Conservation (phyloP, 1,140 invertebrate species). For the Tetraneura akinire region DNA sequence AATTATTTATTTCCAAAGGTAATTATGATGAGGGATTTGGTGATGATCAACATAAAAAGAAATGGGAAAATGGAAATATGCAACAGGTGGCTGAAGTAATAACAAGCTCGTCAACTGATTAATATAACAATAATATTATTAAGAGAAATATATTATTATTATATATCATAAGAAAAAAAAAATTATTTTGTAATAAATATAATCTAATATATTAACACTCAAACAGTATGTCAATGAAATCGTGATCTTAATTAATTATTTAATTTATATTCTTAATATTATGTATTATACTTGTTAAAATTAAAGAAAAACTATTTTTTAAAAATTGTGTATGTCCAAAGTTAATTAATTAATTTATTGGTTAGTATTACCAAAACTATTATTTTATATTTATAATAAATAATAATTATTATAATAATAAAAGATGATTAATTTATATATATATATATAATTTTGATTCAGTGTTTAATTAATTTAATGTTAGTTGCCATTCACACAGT, state of each 20-base stretch:
- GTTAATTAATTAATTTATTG: conserved; percentile 25
- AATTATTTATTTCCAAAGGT: conserved; percentile 79
- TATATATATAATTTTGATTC: too few species aligned
- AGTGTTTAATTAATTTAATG: too few species aligned
- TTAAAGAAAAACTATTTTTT: background rate
- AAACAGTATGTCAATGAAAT: conserved; percentile 21
- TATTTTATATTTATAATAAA: conserved; percentile 31
- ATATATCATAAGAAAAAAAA: background rate
- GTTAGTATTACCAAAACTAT: conserved; percentile 17
- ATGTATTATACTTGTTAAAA: background rate
- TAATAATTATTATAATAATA: conserved; percentile 13
- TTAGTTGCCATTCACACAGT: too few species aligned
- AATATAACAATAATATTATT: background rate
- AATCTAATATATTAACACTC: background rate
- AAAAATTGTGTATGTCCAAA: background rate
- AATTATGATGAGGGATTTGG: conserved; percentile 83
- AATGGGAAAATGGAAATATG: conserved; percentile 59
- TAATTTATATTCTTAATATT: conserved; percentile 9
- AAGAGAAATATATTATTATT: background rate
- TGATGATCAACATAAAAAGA: conserved; percentile 67
- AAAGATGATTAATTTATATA: background rate
- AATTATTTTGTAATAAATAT: background rate
- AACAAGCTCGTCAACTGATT: background rate
- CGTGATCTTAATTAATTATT: conserved; percentile 19
- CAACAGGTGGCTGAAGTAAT: background rate